These are phyloP conservation scores for Drosophila saltans DNA, from an alignment of 1,140 invertebrate species.

Conservation along the genomic window DNA sequence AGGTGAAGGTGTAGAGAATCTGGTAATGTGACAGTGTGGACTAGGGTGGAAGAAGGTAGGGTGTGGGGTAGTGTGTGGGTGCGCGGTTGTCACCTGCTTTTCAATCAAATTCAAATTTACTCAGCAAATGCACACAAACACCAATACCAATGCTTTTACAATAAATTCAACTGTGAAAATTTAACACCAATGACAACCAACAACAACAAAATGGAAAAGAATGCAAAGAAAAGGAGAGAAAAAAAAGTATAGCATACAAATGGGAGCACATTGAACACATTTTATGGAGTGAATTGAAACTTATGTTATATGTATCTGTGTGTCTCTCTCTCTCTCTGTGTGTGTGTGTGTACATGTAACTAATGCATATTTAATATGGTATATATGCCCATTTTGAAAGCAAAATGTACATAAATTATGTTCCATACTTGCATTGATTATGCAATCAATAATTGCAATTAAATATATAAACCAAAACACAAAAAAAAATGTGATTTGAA, in stretches of 20 bases:
- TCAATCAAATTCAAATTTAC: constrained; percentile 82
- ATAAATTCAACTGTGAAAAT: constrained; percentile 80
- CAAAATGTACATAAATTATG: constrained; percentile 50
- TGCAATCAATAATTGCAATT: constrained; percentile 48
- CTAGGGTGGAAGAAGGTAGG: too few relatives aligned
- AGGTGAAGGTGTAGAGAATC: not conserved
- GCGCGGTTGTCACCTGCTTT: constrained; percentile 70
- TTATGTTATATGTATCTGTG: not conserved
- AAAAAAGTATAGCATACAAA: constrained; percentile 61
- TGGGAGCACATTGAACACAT: constrained; percentile 42
- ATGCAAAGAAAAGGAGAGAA: constrained; percentile 24
- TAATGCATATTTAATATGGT: constrained; percentile 79
- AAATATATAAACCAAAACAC: constrained; percentile 13
- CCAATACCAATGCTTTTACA: constrained; percentile 18
- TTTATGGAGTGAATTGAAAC: constrained; percentile 46
- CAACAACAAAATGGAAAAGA: constrained; percentile 2
- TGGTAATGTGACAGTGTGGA: too few relatives aligned
- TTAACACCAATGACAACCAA: constrained; percentile 60
- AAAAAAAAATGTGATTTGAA: not conserved
- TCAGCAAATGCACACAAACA: constrained; percentile 33
- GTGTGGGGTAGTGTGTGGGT: constrained; percentile 5
- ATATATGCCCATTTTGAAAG: constrained; percentile 38
- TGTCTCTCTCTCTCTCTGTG: not conserved
- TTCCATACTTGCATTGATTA: constrained; percentile 36
- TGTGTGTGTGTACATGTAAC: constrained; percentile 18